Evolutionary conservation across 2,888 invertebrate genomes (phyloP).

Genomic region (Heliconius charithonia): DNA sequence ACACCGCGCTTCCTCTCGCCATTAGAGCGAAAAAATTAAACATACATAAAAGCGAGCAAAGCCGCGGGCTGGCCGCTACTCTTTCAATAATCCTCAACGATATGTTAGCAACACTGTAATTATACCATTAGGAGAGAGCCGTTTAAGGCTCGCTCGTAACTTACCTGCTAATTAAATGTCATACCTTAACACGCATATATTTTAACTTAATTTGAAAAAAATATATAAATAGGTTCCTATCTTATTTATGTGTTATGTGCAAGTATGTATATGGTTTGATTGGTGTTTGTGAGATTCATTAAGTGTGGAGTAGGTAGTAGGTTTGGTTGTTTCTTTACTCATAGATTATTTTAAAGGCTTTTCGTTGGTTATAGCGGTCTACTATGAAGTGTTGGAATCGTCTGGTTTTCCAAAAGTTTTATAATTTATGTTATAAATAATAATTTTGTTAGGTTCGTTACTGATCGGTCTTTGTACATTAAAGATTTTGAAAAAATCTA

Average conservation of each 20-base stretch:
- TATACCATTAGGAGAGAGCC: constrained; percentile 49
- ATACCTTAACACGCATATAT: constrained; percentile 24
- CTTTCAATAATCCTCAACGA: constrained; percentile 45
- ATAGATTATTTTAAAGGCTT: background rate
- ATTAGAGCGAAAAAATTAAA: too few relatives aligned
- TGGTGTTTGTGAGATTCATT: background rate
- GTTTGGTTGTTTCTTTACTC: background rate
- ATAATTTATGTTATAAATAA: too few relatives aligned
- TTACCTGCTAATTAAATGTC: constrained; percentile 25
- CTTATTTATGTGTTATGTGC: background rate
- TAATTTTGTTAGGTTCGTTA: too few relatives aligned
- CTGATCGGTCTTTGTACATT: too few relatives aligned
- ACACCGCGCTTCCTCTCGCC: too few relatives aligned
- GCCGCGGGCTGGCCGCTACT: background rate
- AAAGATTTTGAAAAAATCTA: too few relatives aligned
- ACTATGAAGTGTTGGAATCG: too few relatives aligned
- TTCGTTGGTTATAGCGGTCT: too few relatives aligned
- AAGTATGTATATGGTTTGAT: background rate
- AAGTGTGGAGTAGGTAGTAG: background rate
- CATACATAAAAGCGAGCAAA: background rate
- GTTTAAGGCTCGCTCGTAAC: constrained; percentile 43
- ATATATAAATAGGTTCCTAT: background rate
- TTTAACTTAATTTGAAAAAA: constrained; percentile 7
- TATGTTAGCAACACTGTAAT: constrained; percentile 50
- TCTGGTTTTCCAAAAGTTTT: too few relatives aligned